A percentile compares a stretch with the other conserved stretches of the same genome.
Conservation (phyloP, 2,797 vertebrate species). For the Falco columbarius region DNA sequence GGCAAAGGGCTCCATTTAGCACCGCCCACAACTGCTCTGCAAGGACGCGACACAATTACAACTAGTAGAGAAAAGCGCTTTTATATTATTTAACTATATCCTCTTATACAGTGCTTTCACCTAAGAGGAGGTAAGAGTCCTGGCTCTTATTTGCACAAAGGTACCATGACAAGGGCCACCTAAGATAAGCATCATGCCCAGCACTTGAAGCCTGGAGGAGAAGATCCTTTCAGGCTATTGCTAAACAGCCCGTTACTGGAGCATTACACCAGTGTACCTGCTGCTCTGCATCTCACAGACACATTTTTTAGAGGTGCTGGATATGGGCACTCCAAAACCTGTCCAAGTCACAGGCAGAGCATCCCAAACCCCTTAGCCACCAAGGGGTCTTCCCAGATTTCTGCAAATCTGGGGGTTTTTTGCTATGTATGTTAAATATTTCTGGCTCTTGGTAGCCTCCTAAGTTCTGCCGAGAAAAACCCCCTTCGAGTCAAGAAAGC, state of each 20-base stretch:
- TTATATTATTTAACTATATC: not conserved
- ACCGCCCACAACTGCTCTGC: not conserved
- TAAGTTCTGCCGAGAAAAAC: not conserved
- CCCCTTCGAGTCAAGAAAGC: not conserved
- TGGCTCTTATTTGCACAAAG: not conserved
- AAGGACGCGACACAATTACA: accelerated
- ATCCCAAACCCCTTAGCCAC: not conserved
- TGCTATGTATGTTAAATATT: not conserved
- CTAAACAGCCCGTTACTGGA: accelerated
- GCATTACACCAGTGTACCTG: not conserved
- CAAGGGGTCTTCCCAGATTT: not conserved
- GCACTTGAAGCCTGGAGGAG: not conserved
- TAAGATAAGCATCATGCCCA: not conserved
- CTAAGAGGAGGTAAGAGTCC: not conserved
- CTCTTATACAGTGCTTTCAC: not conserved
- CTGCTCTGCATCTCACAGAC: not conserved
- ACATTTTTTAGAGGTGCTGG: not conserved
- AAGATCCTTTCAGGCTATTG: not conserved
- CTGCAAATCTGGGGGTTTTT: not conserved
- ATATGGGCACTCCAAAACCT: not conserved
- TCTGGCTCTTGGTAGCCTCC: not conserved
- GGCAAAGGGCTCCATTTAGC: not conserved
- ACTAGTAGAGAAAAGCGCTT: not conserved
- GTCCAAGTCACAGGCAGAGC: not conserved
- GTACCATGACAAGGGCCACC: not conserved